Base-by-base conservation (phyloP, 2,797 vertebrate species). In the Mallotus villosus region DNA sequence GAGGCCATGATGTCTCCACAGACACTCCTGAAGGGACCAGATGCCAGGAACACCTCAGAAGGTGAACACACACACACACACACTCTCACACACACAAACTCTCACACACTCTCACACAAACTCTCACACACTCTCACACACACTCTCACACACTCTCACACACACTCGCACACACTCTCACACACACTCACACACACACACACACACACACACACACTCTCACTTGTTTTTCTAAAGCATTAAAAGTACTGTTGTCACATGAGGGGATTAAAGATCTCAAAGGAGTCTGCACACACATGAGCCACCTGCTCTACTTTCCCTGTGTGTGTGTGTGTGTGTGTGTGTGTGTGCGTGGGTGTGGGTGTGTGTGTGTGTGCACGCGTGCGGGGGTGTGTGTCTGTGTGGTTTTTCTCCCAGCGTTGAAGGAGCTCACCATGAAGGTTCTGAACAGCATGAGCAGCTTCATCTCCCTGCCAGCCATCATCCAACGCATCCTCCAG, bases 1-100 rank as follows among this genome's bases (percentile, higher is more conserved):
- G 96, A 98, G 82, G 92, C 94, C 8, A 95, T 99, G 96, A 98
- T 99, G 96, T 94, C 93, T 8, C 95, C 96, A 32, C 96, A 98
- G 87, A 99, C 96, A 84, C 88, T 90, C 25, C 89, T 94, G 32
- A 90, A 91, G 74, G 93, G 90, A 0, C 84, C 87, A 0, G 68
- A 78, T 4, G 82, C 91, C 57, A 91, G 82, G 75, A 86, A 76
- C 17, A 89, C 90, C 14, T 94, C 94, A 1, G 94, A 96, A 29
- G 89, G 97, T 98, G 88, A 92, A 84, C 67, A 22, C 49, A 65
- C 25, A 73, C 22, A 63, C 62, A 60, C 53, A 59, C 53, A 59
- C 24, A 61, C 34, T 41, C 57, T 63, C 59, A 59, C 63, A 62
- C 51, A 61, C 49, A 53, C 59, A 29, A 29, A 4, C 27, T 29